Conservation (phyloP, 2,888 invertebrate species). For the Cryptophagus acutangulus region DNA sequence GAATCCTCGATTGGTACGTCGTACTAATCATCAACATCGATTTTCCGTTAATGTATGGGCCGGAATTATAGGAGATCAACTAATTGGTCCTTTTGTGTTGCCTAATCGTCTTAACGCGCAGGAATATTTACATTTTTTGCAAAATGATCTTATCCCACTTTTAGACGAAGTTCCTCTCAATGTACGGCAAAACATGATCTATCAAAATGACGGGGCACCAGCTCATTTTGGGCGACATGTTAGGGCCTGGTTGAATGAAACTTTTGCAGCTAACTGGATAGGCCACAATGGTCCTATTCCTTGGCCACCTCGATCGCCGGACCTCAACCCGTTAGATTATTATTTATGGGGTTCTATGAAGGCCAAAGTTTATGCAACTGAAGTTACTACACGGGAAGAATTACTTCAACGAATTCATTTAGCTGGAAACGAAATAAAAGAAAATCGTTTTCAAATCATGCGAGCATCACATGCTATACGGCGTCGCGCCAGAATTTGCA, state of each 20-base stretch:
- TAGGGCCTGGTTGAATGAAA: not conserved
- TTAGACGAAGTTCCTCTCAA: too few species aligned
- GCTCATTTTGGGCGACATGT: not conserved
- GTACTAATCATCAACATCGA: not conserved
- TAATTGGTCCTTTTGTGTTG: not conserved
- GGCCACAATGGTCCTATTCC: not conserved
- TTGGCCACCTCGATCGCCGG: constrained; percentile 4
- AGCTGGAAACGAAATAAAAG: too few species aligned
- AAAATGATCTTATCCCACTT: too few species aligned
- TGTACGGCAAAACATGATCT: too few species aligned
- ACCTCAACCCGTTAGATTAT: constrained; percentile 3
- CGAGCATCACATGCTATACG: not conserved
- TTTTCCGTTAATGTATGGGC: not conserved
- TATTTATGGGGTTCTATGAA: not conserved
- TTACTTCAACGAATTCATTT: not conserved
- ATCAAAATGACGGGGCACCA: constrained; percentile 5
- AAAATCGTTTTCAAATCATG: too few species aligned
- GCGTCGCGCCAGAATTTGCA: not conserved
- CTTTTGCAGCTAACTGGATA: constrained; percentile 3
- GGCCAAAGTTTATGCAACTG: not conserved
- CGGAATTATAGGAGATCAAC: not conserved
- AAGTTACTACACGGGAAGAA: not conserved
- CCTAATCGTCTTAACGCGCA: not conserved
- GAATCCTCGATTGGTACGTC: not conserved
- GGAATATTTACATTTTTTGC: not conserved